Conservation (phyloP, 2,113 vertebrate species). For the Chauna torquata region DNA sequence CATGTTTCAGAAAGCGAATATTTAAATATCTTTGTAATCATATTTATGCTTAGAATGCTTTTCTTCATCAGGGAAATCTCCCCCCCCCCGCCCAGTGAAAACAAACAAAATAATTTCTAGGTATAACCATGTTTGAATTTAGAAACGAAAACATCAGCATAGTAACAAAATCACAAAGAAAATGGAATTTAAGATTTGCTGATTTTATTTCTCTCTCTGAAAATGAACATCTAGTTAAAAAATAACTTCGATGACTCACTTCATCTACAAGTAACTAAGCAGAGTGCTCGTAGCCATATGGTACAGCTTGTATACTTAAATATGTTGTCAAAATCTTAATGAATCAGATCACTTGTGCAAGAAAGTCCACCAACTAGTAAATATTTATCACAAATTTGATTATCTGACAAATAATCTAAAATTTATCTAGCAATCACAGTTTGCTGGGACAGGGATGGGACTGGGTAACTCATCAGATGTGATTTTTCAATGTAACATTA, state of each 20-base stretch:
- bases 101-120: neutral
- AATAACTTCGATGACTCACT: neutral
- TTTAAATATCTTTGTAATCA: neutral
- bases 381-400: neutral
- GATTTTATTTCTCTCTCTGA: neutral
- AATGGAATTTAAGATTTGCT: neutral
- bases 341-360: neutral
- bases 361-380: neutral
- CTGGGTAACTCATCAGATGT: neutral
- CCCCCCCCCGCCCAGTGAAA: neutral
- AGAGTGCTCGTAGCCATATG: neutral
- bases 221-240: conserved; percentile 1
- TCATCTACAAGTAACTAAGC: neutral
- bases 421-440: neutral
- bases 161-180: neutral
- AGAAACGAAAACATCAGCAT: neutral
- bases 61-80: neutral
- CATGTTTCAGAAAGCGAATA: neutral
- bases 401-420: neutral
- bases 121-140: neutral
- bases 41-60: neutral
- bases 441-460: neutral
- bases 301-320: neutral
- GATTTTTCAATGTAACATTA: neutral
- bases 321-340: neutral